phyloP scores from a whole-genome alignment of 1,140 invertebrate species.

The Melanaphis sacchari region DNA sequence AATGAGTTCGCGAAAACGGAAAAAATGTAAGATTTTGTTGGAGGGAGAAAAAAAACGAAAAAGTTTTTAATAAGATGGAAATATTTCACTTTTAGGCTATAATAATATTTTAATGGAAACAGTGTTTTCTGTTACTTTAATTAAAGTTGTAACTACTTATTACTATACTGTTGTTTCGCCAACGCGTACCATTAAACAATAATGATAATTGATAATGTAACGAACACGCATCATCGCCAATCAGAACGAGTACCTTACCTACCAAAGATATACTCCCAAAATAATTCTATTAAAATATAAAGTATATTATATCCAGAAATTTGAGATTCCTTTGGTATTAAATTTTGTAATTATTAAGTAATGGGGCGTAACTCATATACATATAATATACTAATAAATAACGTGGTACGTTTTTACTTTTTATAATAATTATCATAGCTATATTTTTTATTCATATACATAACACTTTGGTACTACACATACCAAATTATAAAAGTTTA shows the following conservation, averaged over 20 bases:
- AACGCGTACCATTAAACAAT: constrained; percentile 1
- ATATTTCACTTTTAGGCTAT: not conserved
- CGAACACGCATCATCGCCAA: not conserved
- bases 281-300: not conserved
- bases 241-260: not conserved
- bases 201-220: not conserved
- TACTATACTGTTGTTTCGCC: not conserved
- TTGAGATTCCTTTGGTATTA: not conserved
- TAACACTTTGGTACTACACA: too few relatives aligned
- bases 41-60: not conserved
- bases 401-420: not conserved
- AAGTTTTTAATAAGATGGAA: not conserved
- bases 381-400: not conserved
- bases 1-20: not conserved
- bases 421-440: not conserved
- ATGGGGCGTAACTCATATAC: not conserved
- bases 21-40: not conserved
- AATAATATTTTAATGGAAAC: constrained; percentile 41
- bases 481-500: too few relatives aligned
- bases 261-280: not conserved
- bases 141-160: constrained; percentile 1
- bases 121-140: not conserved
- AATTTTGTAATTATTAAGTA: not conserved
- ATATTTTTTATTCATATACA: not conserved
- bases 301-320: not conserved